phyloP scores from a whole-genome alignment of 2,888 invertebrate genomes.

The Acrobasis suavella region DNA sequence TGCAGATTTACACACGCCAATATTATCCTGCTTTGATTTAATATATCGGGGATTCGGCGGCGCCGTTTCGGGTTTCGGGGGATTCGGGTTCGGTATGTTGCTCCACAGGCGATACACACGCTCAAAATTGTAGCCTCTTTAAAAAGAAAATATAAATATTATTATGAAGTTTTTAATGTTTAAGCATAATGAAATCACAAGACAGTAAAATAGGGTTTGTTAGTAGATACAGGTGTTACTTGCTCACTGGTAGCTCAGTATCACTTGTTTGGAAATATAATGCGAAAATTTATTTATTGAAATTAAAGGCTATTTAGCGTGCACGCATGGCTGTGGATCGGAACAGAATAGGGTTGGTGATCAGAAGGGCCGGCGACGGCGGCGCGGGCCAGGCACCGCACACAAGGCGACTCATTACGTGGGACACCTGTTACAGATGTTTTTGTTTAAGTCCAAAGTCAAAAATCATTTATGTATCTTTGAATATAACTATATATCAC shows the following conservation, averaged over 20 bases:
- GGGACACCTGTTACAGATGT: not conserved
- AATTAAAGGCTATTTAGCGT: not conserved
- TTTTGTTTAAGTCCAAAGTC: too few species aligned
- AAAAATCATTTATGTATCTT: too few species aligned
- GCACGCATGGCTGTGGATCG: not conserved
- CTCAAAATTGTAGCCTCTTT: not conserved
- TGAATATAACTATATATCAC: too few species aligned
- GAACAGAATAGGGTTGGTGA: not conserved
- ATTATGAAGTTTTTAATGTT: too few species aligned
- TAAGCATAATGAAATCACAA: too few species aligned
- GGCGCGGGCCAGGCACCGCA: not conserved
- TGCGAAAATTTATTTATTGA: too few species aligned
- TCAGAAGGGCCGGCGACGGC: not conserved
- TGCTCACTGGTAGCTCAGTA: too few species aligned
- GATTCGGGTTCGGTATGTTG: conserved; percentile 4
- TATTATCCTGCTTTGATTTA: conserved; percentile 38
- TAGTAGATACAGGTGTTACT: too few species aligned
- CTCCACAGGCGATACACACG: not conserved
- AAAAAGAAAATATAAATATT: not conserved
- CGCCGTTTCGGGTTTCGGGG: too few species aligned
- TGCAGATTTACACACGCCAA: conserved; percentile 34
- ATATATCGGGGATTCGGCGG: conserved; percentile 24
- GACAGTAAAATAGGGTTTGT: too few species aligned
- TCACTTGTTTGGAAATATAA: too few species aligned
- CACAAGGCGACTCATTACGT: not conserved